phyloP scores from a whole-genome alignment of 2,888 invertebrate genomes.

The Eulithis prunata region DNA sequence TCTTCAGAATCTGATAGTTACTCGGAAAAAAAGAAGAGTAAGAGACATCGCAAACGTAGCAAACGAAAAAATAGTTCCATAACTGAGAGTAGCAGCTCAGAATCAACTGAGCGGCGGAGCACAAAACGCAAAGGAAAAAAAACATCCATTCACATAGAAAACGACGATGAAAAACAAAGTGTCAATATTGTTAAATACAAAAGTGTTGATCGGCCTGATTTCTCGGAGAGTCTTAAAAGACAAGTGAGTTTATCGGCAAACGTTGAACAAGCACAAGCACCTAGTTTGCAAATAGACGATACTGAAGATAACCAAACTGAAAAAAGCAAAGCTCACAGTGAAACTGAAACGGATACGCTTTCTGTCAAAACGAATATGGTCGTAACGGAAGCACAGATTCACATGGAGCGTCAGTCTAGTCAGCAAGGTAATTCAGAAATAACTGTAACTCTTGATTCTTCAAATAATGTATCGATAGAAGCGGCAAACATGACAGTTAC shows the following conservation, averaged over 20 bases:
- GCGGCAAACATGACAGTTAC: conserved; percentile 68
- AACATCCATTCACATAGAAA: conserved; percentile 77
- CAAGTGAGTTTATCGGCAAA: conserved; percentile 48
- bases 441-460: conserved; percentile 73
- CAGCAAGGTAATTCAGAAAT: conserved; percentile 75
- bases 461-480: conserved; percentile 77
- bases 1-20: conserved; percentile 68
- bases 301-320: conserved; percentile 54
- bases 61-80: conserved; percentile 73
- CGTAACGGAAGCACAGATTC: conserved; percentile 81
- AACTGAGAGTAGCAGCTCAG: conserved; percentile 75
- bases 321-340: conserved; percentile 70
- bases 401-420: conserved; percentile 75
- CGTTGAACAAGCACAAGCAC: conserved; percentile 33
- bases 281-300: conserved; percentile 57
- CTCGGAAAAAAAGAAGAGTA: conserved; percentile 71
- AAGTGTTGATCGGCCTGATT: conserved; percentile 54
- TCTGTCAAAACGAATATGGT: conserved; percentile 80
- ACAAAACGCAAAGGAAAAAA: conserved; percentile 77
- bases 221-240: conserved; percentile 49
- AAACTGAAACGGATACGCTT: conserved; percentile 77
- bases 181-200: conserved; percentile 78
- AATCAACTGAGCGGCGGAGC: conserved; percentile 70
- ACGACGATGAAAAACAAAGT: conserved; percentile 74
- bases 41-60: conserved; percentile 69